Percentiles rank a stretch among this genome's conserved stretches.
Evolutionary conservation across 37 sponge, comb jelly and placozoan species (phyloP).

Genomic region (Dysidea cf. avara): DNA sequence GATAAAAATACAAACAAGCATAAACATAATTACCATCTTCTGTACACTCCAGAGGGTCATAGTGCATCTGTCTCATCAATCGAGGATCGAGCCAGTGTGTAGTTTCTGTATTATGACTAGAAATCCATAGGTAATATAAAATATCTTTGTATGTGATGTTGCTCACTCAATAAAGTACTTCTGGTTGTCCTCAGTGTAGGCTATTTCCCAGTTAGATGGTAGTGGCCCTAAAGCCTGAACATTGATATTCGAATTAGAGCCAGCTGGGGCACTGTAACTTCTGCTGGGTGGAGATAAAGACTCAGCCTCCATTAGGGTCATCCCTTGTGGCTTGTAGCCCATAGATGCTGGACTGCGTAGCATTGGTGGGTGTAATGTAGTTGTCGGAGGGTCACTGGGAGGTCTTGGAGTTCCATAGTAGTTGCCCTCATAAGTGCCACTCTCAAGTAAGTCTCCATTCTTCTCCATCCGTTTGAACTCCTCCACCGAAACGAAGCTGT

Average conservation of each 20-base stretch:
- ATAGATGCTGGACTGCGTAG: slow-evolving; percentile 40
- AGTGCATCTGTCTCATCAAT: slow-evolving; percentile 66
- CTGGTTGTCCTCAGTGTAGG: slow-evolving; percentile 91
- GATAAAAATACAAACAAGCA: slow-evolving; percentile 6
- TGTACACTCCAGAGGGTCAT: slow-evolving; percentile 67
- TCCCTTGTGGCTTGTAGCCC: slow-evolving; percentile 54
- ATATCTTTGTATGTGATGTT: slow-evolving; percentile 1
- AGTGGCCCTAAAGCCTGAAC: slow-evolving; percentile 84
- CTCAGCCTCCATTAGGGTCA: slow-evolving; percentile 17
- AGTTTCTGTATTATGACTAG: slow-evolving; percentile 93
- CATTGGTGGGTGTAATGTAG: slow-evolving; percentile 28
- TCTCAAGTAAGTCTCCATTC: slow-evolving; percentile 84
- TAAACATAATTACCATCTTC: slow-evolving; percentile 79
- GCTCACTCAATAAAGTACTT: slow-evolving; percentile 98
- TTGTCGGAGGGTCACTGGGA: slow-evolving; percentile 66
- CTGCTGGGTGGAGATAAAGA: slow-evolving; percentile 9
- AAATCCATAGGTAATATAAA: not conserved
- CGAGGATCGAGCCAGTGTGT: slow-evolving; percentile 98
- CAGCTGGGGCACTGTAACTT: not conserved
- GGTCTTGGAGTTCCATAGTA: slow-evolving; percentile 96
- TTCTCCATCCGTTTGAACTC: slow-evolving; percentile 84
- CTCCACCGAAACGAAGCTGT: slow-evolving; percentile 85
- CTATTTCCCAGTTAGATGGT: slow-evolving; percentile 95
- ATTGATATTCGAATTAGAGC: not conserved
- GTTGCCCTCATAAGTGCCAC: slow-evolving; percentile 80